A percentile compares a stretch with the other conserved stretches of the same genome.
phyloP scores from a whole-genome alignment of 2,113 vertebrate genomes.

The Axis porcinus region DNA sequence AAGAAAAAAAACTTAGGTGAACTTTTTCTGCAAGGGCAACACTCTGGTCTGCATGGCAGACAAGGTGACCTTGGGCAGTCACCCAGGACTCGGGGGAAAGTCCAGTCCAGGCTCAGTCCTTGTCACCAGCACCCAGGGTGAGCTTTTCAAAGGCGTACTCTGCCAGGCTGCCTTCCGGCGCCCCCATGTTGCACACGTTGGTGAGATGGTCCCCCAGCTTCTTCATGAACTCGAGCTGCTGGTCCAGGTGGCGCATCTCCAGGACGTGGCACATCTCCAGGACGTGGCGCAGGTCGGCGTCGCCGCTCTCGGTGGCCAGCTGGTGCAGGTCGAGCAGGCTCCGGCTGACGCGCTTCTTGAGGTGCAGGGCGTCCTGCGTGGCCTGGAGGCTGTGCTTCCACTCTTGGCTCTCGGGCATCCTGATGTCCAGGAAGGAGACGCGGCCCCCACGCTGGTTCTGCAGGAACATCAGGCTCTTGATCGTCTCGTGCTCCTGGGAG shows the following conservation, averaged over 20 bases:
- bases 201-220: neutral
- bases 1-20: neutral
- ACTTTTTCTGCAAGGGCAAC: neutral
- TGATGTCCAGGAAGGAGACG: neutral
- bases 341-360: neutral
- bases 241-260: neutral
- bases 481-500: neutral
- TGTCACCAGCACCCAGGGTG: neutral
- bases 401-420: neutral
- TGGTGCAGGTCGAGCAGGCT: neutral
- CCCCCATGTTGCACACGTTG: neutral
- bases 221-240: neutral
- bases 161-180: neutral
- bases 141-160: neutral
- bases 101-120: neutral
- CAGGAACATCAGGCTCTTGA: neutral
- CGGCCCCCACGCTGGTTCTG: neutral
- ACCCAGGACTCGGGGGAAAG: accelerated
- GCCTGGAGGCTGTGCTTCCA: neutral
- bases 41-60: neutral
- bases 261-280: neutral
- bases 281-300: neutral
- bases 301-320: neutral
- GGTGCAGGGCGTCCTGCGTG: accelerated
- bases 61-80: neutral